Percentiles rank a stretch among this genome's conserved stretches.
phyloP scores from a whole-genome alignment of 2,888 invertebrate species.

The Lasioglossum calceatum region DNA sequence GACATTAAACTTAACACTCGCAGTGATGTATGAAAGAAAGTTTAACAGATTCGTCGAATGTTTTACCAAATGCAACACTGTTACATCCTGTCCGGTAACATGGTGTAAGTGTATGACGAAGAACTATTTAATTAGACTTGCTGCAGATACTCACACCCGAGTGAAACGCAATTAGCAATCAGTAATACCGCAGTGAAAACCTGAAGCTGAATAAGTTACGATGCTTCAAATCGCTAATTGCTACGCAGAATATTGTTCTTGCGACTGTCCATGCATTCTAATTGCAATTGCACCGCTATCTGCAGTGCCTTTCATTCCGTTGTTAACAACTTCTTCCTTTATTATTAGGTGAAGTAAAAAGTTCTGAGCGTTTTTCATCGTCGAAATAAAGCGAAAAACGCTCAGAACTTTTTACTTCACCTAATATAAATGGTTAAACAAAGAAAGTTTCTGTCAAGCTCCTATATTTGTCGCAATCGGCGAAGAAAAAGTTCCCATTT shows the following conservation, averaged over 20 bases:
- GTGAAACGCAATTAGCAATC: conserved; percentile 58
- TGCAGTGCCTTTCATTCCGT: neutral
- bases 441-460: neutral
- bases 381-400: no score
- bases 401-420: no score
- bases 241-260: conserved; percentile 59
- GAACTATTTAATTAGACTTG: conserved; percentile 65
- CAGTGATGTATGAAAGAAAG: neutral
- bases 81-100: neutral
- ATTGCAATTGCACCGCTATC: conserved; percentile 52
- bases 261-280: conserved; percentile 51
- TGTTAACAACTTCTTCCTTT: neutral
- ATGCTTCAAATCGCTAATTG: conserved; percentile 68
- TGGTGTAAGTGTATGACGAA: conserved; percentile 58
- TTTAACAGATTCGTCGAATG: neutral
- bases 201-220: conserved; percentile 65
- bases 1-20: neutral
- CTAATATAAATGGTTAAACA: no score
- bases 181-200: conserved; percentile 57
- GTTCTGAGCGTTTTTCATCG: no score
- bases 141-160: conserved; percentile 44
- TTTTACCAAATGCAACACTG: neutral
- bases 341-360: neutral
- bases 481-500: neutral
- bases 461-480: neutral